Base-by-base conservation (phyloP, 2,888 invertebrate genomes). In the Hydrotaea cyrtoneurina region DNA sequence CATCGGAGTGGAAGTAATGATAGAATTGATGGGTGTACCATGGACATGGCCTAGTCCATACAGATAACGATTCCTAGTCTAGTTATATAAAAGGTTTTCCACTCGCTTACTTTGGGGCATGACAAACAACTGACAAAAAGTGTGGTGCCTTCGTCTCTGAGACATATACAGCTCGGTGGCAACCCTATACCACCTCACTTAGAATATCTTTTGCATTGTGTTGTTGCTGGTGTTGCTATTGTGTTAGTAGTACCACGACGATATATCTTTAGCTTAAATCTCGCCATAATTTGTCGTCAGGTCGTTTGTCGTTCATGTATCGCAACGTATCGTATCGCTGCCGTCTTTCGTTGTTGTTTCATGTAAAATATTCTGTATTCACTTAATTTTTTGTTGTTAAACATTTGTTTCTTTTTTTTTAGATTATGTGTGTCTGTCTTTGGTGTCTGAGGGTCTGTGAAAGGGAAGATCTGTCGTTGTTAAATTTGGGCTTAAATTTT, bases 281-380 rank as follows among this genome's bases (percentile, higher is more conserved):
- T 79, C 57, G 79, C 62, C 69, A 78, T 78, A 85, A 85, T 85
- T 85, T 82, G 85, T 85, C 85, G 73, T 85, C 82, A 77, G 77
- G 53, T 82, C 85, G 79, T 85, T 85, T 82, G 79, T 82, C 77
- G 69, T 43, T 23, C 26, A 36, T 69, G 46, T 23, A 23, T 46
- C 23, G 46, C 64, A 64, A 31, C 64, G 64, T 39, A 7, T 7
- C 23, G 46, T 43, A 46, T 46, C 13, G 43, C 17, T 31, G 62
- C n/a, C 10, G 62, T 36, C 15, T 26, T 62, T 76, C 78, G 72
- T 59, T 59, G 74, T 57, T 74, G 72, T 69, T 15, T 76, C 26
- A 77, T 69, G 74, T 79, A 79, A 85, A 82, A 69, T 82, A 80
- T 77, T 85, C 85, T 82, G 79, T 82, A 77, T 72, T 82, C 85